Evolutionary conservation across 30 jellyfish, hydroid and myxozoan species (phyloP), one percentile per base, ranked within the genome.

Genomic region (Aurelia aurita complex sp. Pacific): DNA sequence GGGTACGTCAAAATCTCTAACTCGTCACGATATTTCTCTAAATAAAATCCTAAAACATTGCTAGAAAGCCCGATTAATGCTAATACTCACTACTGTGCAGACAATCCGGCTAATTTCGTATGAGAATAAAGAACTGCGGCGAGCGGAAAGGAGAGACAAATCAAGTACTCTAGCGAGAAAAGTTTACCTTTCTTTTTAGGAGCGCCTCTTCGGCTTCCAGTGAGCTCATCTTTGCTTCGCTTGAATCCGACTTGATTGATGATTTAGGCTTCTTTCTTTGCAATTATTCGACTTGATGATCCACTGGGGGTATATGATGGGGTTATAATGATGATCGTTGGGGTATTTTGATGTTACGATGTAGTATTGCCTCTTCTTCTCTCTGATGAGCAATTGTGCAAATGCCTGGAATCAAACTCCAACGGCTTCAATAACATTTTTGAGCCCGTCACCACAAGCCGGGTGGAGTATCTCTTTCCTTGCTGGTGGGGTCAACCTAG

Each of bases 151-250:
- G 32, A 77, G 55, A 33, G 34, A 34, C 79, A 38, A 77, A 19
- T 18, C 72, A 17, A 51, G 66, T 61, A 54, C 15, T 54, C 65
- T 9, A 61, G 32, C 38, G 32, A 17, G 72, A 29, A 18, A 62
- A 77, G 79, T 81, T 59, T 83, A 83, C 92, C 92, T 83, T 83
- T 83, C 74, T 83, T 79, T 83, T 83, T 66, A 83, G 76, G 64
- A 70, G 74, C 80, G 92, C 92, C 83, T 83, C 92, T 60, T 70
- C 92, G 80, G 85, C 92, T 23, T 83, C 92, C 64, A 83, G 80
- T n/a, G 92, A 83, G 67, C 86, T 85, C 92, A 83, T 83, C 81
- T 46, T 61, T 23, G 70, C 18, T 65, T 73, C 73, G 42, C 53
- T 73, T 10, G 18, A 14, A 40, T 35, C 19, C 57, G 57, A 0